Evolutionary conservation across 2,888 invertebrate genomes (phyloP), one percentile per base, ranked within the genome.

Genomic region (Icerya purchasi): DNA sequence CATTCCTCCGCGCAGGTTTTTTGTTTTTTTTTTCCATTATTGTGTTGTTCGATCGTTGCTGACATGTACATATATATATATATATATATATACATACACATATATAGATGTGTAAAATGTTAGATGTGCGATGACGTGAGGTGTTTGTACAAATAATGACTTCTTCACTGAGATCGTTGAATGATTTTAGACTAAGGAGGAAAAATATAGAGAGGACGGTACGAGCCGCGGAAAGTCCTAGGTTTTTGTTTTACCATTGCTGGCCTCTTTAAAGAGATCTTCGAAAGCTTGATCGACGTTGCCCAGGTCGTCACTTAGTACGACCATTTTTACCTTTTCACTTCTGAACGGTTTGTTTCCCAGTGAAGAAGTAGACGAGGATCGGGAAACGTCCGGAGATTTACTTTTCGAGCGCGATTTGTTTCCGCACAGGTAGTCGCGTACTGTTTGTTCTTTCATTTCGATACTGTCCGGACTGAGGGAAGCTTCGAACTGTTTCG

Each of bases 211-310:
- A n/a, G n/a, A n/a, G n/a, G n/a, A n/a, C n/a, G n/a, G n/a, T n/a
- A n/a, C n/a, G n/a, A n/a, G n/a, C n/a, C n/a, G n/a, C n/a, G n/a
- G n/a, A n/a, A n/a, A n/a, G n/a, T n/a, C n/a, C 22, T 20, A 53
- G 22, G 22, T 3, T 3, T 19, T 22, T 18, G 53, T 22, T 19
- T 18, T 10, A 63, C 63, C 61, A 59, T 62, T 59, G 58, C 65
- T 54, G 58, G 63, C 63, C 19, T 66, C 66, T 60, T 63, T 64
- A 61, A 89, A 86, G 67, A 90, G 78, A 73, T 84, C 83, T 71
- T 90, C 89, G 75, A 90, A 90, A 66, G 86, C 86, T 75, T 82
- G 83, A 71, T 90, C 90, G 62, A 88, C 84, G 74, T 88, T 86
- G 5, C 68, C 69, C 14, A 69, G 64, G 61, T 68, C 67, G 58